Evolutionary conservation across 2,113 vertebrate species (phyloP).

Genomic region (Dunckerocampus dactyliophorus): DNA sequence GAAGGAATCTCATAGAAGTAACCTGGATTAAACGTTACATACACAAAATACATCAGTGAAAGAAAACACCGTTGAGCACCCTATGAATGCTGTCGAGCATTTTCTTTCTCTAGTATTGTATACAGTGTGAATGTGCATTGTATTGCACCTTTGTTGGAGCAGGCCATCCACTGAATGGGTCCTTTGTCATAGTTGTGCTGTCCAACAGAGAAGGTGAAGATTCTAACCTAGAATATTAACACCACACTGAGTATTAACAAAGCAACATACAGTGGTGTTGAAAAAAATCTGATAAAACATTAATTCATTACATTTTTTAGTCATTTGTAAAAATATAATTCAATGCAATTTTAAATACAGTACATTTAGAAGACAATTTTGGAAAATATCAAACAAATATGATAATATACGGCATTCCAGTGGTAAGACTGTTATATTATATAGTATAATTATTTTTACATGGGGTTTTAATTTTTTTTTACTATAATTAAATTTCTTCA

Average conservation of each 20-base stretch:
- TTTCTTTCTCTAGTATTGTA: neutral
- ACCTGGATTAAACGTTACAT: constrained; percentile 65
- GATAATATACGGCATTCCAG: no score
- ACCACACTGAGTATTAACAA: neutral
- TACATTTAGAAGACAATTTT: no score
- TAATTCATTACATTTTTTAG: neutral
- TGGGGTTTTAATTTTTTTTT: no score
- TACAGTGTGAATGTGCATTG: neutral
- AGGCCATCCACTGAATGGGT: constrained; percentile 99
- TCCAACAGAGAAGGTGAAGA: constrained; percentile 98
- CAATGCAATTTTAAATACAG: no score
- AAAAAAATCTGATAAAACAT: neutral
- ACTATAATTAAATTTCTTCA: no score
- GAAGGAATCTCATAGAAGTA: constrained; percentile 98
- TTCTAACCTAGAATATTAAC: constrained; percentile 78
- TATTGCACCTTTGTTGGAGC: constrained; percentile 90
- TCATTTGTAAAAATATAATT: no score
- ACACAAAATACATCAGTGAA: neutral
- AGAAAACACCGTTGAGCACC: no score
- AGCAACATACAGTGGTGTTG: neutral
- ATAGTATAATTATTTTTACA: no score
- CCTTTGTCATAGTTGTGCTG: constrained; percentile 98
- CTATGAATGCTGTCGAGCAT: neutral
- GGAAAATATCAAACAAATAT: no score
- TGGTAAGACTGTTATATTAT: no score